These are phyloP conservation scores for Pipistrellus nathusii DNA, from an alignment of 2,797 vertebrate genomes.

Conservation along the genomic window DNA sequence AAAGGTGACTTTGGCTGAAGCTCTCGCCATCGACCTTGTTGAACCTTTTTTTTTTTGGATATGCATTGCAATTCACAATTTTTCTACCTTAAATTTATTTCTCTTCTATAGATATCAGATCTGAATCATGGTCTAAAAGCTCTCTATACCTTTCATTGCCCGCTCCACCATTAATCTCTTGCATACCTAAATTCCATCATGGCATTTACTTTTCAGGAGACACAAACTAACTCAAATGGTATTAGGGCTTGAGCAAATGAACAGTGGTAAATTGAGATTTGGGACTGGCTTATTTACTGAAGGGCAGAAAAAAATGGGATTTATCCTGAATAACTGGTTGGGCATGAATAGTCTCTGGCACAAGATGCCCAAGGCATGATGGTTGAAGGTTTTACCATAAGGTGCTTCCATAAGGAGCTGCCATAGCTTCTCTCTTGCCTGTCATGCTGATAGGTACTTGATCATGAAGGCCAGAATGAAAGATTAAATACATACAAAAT, in stretches of 20 bases:
- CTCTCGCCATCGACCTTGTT: background rate
- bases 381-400: background rate
- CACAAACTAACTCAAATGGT: background rate
- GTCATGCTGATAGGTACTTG: background rate
- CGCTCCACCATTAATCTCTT: background rate
- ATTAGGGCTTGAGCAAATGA: background rate
- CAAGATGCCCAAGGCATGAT: background rate
- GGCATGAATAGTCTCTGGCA: background rate
- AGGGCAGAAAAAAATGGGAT: background rate
- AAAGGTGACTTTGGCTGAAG: background rate
- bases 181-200: background rate
- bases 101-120: background rate
- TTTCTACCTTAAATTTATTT: background rate
- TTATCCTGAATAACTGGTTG: background rate
- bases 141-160: background rate
- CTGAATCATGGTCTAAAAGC: background rate
- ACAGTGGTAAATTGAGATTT: background rate
- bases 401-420: background rate
- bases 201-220: background rate
- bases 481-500: background rate
- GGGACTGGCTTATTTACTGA: background rate
- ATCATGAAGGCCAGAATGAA: background rate
- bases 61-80: background rate
- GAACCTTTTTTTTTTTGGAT: background rate
- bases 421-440: background rate